Conservation (phyloP, 2,888 invertebrate genomes). For the Lamellibrachia satsuma region DNA sequence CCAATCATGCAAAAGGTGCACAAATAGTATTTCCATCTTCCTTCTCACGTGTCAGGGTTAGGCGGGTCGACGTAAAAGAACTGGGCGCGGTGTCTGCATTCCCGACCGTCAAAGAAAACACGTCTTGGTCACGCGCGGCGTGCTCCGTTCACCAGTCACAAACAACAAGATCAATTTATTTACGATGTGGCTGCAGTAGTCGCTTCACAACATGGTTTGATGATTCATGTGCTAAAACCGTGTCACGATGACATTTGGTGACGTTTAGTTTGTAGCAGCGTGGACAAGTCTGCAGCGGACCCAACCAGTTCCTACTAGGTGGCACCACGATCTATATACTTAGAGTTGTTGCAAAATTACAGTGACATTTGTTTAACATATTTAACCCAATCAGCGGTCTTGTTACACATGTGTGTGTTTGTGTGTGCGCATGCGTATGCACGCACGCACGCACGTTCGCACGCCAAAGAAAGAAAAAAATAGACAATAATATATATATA, state of each 20-base stretch:
- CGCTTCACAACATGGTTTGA: not conserved
- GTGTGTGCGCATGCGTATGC: not conserved
- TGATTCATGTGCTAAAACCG: not conserved
- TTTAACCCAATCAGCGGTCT: conserved; percentile 30
- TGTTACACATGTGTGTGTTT: too few species aligned
- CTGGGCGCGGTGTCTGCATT: not conserved
- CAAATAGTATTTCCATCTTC: not conserved
- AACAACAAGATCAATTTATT: not conserved
- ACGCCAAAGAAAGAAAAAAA: not conserved
- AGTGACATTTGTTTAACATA: not conserved
- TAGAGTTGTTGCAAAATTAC: not conserved
- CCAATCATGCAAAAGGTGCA: not conserved
- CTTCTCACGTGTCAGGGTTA: not conserved
- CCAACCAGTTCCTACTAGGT: not conserved
- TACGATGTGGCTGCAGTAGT: not conserved
- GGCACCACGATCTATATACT: not conserved
- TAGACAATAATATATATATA: too few species aligned
- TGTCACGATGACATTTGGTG: not conserved
- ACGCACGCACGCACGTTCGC: not conserved
- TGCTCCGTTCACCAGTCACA: not conserved
- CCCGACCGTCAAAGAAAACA: not conserved
- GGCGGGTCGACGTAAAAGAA: not conserved
- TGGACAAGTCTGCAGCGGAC: not conserved
- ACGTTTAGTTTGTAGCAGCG: not conserved
- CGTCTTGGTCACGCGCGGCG: not conserved